Conservation (phyloP, 2,888 invertebrate species). For the Trissolcus japonicus region DNA sequence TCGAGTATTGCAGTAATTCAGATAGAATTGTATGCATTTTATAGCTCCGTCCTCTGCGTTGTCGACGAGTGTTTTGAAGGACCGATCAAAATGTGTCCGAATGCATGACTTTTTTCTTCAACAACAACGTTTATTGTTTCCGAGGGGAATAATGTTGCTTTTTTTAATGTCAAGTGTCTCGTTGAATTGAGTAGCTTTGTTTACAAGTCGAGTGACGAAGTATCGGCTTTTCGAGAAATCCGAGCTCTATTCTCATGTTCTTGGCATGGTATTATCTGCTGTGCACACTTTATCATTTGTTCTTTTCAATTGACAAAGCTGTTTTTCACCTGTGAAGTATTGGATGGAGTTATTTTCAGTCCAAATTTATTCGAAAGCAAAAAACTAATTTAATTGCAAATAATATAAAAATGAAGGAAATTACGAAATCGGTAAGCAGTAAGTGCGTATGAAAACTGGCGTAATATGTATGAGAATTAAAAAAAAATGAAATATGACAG, state of each 20-base stretch:
- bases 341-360: too few species aligned
- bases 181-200: slow-evolving; percentile 71
- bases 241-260: slow-evolving; percentile 59
- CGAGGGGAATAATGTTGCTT: slow-evolving; percentile 72
- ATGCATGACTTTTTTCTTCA: slow-evolving; percentile 42
- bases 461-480: slow-evolving; percentile 62
- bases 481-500: slow-evolving; percentile 70
- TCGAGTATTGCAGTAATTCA: too few species aligned
- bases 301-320: slow-evolving; percentile 12
- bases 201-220: slow-evolving; percentile 68
- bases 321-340: not conserved
- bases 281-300: slow-evolving; percentile 18
- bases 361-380: too few species aligned
- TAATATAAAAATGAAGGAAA: too few species aligned
- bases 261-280: slow-evolving; percentile 40
- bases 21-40: slow-evolving; percentile 60
- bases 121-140: slow-evolving; percentile 67
- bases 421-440: slow-evolving; percentile 12
- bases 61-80: slow-evolving; percentile 54
- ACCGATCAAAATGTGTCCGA: slow-evolving; percentile 28
- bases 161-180: slow-evolving; percentile 57
- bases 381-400: too few species aligned
- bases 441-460: slow-evolving; percentile 47
- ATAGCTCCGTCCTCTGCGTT: slow-evolving; percentile 71
- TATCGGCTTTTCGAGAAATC: slow-evolving; percentile 62